Percentiles rank a stretch among this genome's conserved stretches.
phyloP scores from a whole-genome alignment of 2,113 vertebrate genomes.

The Oenanthe melanoleuca region DNA sequence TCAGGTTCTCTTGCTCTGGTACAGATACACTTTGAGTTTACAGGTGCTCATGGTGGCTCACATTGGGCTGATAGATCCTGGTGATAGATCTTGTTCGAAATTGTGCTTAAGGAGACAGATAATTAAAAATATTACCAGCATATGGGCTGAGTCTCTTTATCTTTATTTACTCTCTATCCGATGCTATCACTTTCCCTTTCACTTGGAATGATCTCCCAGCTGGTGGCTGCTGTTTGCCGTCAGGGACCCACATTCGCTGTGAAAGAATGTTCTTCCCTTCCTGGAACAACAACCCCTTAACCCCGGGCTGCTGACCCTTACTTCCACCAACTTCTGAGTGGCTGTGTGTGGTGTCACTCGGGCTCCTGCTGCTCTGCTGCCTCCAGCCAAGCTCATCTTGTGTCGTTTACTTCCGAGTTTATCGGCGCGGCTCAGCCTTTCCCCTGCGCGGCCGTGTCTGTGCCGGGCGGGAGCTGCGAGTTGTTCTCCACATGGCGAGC shows the following conservation, averaged over 20 bases:
- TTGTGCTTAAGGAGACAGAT: not conserved
- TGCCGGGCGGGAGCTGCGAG: not conserved
- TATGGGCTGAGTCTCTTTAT: not conserved
- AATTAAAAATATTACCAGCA: not conserved
- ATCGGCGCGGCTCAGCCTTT: slow-evolving; percentile 14
- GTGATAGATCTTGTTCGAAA: not conserved
- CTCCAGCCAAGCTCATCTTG: not conserved
- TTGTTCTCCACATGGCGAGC: not conserved
- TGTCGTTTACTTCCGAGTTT: slow-evolving; percentile 48
- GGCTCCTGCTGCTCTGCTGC: not conserved
- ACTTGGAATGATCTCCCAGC: not conserved
- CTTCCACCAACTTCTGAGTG: rapidly evolving
- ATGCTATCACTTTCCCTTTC: not conserved
- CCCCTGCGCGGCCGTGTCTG: not conserved
- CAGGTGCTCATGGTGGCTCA: not conserved
- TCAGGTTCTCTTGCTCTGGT: not conserved
- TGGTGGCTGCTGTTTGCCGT: not conserved
- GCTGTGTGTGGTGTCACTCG: not conserved
- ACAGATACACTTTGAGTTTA: not conserved
- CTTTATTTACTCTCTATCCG: not conserved
- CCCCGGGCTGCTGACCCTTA: not conserved
- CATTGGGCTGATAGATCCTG: not conserved
- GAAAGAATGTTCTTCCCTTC: not conserved
- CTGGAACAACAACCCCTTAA: not conserved
- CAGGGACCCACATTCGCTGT: rapidly evolving